Evolutionary conservation across 2,888 invertebrate species (phyloP).

Genomic region (Tetrapedia diversipes): DNA sequence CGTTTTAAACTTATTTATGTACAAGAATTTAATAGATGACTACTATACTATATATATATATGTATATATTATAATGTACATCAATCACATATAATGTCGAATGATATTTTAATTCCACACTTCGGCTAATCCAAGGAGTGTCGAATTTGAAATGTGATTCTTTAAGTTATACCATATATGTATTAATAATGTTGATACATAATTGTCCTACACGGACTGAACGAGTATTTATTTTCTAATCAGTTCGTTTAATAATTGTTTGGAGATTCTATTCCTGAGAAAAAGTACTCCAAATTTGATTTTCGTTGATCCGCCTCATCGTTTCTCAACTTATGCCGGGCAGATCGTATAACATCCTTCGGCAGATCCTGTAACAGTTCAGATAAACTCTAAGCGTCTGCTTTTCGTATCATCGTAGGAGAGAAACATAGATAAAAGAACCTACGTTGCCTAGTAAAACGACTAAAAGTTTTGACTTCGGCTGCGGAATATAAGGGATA

Average conservation of each 20-base stretch:
- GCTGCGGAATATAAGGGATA: constrained; percentile 34
- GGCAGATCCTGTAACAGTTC: constrained; percentile 31
- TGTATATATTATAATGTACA: not conserved
- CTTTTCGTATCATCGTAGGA: too few species aligned
- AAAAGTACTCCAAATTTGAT: constrained; percentile 45
- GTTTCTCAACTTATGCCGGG: constrained; percentile 37
- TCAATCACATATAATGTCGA: too few species aligned
- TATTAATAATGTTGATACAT: constrained; percentile 54
- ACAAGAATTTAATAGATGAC: constrained; percentile 38
- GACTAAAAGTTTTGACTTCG: constrained; percentile 56
- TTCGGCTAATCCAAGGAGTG: constrained; percentile 28
- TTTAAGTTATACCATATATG: constrained; percentile 43
- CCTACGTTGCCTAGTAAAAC: constrained; percentile 54
- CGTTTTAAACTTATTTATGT: constrained; percentile 46
- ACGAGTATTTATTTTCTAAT: constrained; percentile 33
- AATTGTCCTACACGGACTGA: constrained; percentile 31
- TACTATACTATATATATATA: not conserved
- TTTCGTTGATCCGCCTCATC: constrained; percentile 42
- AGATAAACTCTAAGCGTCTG: not conserved
- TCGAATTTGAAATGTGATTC: constrained; percentile 33
- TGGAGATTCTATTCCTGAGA: constrained; percentile 48
- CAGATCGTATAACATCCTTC: constrained; percentile 21
- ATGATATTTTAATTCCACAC: constrained; percentile 17
- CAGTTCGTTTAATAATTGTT: constrained; percentile 57
- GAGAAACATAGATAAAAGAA: not conserved